phyloP scores from a whole-genome alignment of 1,140 invertebrate species.

The Solen grandis region DNA sequence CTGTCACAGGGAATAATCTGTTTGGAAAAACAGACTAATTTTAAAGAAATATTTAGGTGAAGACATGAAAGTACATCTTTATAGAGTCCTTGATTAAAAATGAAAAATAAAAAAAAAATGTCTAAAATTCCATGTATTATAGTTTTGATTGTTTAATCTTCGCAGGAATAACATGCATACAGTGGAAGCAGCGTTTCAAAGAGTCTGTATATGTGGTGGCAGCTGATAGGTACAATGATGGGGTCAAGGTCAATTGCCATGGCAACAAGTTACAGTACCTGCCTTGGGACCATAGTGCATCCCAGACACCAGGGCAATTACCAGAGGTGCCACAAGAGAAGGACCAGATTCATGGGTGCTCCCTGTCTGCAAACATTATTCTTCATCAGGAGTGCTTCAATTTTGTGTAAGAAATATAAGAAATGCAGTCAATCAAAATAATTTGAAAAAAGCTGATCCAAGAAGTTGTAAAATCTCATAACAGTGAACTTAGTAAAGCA shows the following conservation, averaged over 20 bases:
- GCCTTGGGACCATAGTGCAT: constrained; percentile 23
- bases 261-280: background rate
- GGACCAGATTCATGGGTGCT: constrained; percentile 8
- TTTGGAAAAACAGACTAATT: background rate
- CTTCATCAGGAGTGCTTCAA: constrained; percentile 37
- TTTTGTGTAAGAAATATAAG: constrained; percentile 34
- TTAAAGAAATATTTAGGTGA: background rate
- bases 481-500: background rate
- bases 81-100: background rate
- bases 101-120: background rate
- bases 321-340: constrained; percentile 11
- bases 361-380: background rate
- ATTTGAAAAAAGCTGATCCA: no score
- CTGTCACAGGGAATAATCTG: background rate
- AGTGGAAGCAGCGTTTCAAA: constrained; percentile 33
- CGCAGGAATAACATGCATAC: constrained; percentile 23
- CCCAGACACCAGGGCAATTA: background rate
- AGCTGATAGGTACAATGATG: constrained; percentile 3
- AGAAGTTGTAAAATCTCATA: no score
- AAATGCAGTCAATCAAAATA: background rate
- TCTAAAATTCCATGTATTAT: no score
- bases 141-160: background rate
- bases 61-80: background rate
- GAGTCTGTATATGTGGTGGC: constrained; percentile 11
- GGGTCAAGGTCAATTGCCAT: background rate